phyloP scores from a whole-genome alignment of 2,797 vertebrate species.

The Pseudocheirus occidentalis region DNA sequence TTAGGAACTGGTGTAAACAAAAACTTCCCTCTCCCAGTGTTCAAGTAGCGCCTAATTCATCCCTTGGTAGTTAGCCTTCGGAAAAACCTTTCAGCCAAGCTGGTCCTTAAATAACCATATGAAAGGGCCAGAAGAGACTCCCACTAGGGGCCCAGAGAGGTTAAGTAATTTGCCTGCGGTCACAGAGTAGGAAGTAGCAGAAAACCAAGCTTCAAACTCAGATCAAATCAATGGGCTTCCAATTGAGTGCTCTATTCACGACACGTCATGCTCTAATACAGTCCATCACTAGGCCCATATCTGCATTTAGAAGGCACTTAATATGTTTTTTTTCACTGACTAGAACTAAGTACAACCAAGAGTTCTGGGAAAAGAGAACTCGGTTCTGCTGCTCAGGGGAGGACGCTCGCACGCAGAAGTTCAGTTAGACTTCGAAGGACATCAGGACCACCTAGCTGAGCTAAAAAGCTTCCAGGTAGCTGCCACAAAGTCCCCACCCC shows the following conservation, averaged over 20 bases:
- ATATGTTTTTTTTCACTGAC: neutral
- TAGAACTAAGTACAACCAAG: neutral
- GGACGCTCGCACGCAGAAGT: neutral
- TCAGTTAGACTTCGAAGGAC: neutral
- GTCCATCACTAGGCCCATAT: neutral
- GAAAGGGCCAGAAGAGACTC: neutral
- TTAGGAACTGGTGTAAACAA: neutral
- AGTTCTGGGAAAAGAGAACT: neutral
- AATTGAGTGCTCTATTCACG: neutral
- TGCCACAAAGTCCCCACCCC: neutral
- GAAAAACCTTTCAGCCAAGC: neutral
- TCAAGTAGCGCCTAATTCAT: neutral
- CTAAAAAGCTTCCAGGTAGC: neutral
- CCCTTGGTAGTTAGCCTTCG: neutral
- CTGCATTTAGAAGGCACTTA: neutral
- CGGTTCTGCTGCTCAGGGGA: neutral
- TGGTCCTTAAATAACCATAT: neutral
- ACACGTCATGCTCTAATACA: neutral
- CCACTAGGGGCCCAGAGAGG: neutral
- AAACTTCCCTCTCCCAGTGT: neutral
- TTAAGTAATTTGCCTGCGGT: neutral
- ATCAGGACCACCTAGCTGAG: neutral
- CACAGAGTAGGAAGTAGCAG: neutral
- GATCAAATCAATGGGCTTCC: neutral
- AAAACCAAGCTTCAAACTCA: neutral